Conservation (phyloP, 1,140 invertebrate genomes). For the Aphelinus atriplicis region DNA sequence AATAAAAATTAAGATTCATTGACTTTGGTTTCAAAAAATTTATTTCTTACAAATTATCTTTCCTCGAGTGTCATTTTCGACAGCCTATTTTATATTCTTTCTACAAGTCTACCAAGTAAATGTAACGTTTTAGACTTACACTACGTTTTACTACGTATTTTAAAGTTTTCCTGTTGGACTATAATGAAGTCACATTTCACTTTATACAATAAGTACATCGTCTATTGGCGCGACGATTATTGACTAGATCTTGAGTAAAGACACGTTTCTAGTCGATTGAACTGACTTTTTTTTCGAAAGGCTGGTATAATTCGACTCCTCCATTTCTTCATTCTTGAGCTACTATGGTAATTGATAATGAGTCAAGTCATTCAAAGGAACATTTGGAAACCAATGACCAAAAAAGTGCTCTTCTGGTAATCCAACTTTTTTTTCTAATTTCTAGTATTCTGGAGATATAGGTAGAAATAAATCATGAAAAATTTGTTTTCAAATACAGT, state of each 20-base stretch:
- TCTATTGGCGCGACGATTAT: slow-evolving; percentile 20
- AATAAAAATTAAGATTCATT: no score
- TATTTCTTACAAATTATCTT: slow-evolving; percentile 56
- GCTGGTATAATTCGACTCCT: neutral
- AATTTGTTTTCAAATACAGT: no score
- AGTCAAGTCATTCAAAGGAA: slow-evolving; percentile 6
- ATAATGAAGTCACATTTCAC: slow-evolving; percentile 33
- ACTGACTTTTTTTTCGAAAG: slow-evolving; percentile 19
- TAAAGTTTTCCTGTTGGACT: slow-evolving; percentile 33
- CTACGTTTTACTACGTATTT: slow-evolving; percentile 23
- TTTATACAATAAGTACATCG: slow-evolving; percentile 53
- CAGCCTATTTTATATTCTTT: slow-evolving; percentile 26
- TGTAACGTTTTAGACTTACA: slow-evolving; percentile 38
- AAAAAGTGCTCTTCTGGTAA: neutral
- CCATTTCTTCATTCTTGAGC: slow-evolving; percentile 4
- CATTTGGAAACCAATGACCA: neutral
- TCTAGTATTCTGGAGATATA: neutral
- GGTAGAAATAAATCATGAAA: no score
- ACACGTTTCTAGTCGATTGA: slow-evolving; percentile 28
- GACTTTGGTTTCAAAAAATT: slow-evolving; percentile 42
- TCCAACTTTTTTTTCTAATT: slow-evolving; percentile 6
- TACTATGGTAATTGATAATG: slow-evolving; percentile 12
- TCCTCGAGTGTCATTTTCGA: slow-evolving; percentile 29
- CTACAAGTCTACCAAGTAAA: slow-evolving; percentile 35
- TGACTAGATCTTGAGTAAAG: slow-evolving; percentile 31